Percentiles rank a stretch among this genome's conserved stretches.
Conservation (phyloP, 2,888 invertebrate genomes). For the Drosophila greeni region DNA sequence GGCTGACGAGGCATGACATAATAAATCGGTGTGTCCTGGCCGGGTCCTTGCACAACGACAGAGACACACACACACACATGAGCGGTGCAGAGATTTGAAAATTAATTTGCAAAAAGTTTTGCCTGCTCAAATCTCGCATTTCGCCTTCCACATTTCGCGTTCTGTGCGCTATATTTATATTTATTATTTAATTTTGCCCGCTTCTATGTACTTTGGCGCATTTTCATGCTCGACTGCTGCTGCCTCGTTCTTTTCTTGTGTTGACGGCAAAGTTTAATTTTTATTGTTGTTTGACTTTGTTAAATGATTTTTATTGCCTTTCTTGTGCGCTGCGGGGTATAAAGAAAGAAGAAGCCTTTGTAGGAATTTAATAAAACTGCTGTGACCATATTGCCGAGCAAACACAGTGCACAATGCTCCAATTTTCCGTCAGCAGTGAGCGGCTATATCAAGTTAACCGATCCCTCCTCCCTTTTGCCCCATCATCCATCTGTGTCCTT, state of each 20-base stretch:
- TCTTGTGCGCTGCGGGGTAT: constrained; percentile 32
- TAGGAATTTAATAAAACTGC: constrained; percentile 71
- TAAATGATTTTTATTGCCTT: constrained; percentile 74
- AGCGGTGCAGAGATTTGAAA: constrained; percentile 42
- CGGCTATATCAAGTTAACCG: constrained; percentile 1
- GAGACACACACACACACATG: constrained; percentile 27
- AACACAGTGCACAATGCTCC: constrained; percentile 69
- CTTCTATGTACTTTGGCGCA: constrained; percentile 61
- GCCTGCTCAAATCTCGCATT: constrained; percentile 30
- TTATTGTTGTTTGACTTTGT: constrained; percentile 75
- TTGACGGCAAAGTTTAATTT: constrained; percentile 74
- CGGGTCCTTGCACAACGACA: constrained; percentile 40
- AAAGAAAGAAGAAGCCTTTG: constrained; percentile 59
- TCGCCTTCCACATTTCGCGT: constrained; percentile 39
- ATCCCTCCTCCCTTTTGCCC: constrained; percentile 4
- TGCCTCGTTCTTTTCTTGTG: constrained; percentile 43
- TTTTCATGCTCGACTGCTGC: constrained; percentile 63
- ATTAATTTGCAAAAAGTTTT: constrained; percentile 67
- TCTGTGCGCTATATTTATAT: constrained; percentile 67
- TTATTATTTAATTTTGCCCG: constrained; percentile 68
- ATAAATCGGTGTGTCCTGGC: constrained; percentile 53
- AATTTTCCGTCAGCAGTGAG: constrained; percentile 38
- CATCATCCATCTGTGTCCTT: constrained; percentile 12
- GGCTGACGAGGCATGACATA: constrained; percentile 64
- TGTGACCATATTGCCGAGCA: constrained; percentile 67